These are phyloP conservation scores for Drosophila leonis DNA, from an alignment of 2,888 invertebrate genomes.

Conservation along the genomic window DNA sequence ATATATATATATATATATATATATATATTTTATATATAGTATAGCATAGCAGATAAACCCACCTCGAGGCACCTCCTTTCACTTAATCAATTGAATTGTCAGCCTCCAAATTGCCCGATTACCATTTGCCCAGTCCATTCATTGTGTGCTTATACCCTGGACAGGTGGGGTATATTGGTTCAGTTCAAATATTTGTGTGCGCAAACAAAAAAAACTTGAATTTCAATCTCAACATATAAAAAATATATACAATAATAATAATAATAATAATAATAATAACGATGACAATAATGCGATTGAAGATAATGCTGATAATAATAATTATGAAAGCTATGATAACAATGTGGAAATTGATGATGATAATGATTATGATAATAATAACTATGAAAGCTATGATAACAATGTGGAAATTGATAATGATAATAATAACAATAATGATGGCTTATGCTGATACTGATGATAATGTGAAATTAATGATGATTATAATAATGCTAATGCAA, in stretches of 20 bases:
- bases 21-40: slow-evolving; percentile 7
- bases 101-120: slow-evolving; percentile 61
- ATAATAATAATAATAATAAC: not conserved
- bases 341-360: not conserved
- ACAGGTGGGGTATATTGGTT: not conserved
- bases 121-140: slow-evolving; percentile 35
- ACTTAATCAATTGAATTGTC: slow-evolving; percentile 63
- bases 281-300: not conserved
- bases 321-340: too few species aligned
- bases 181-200: not conserved
- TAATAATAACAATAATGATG: not conserved
- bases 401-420: not conserved
- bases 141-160: slow-evolving; percentile 17
- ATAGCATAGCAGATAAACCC: slow-evolving; percentile 20
- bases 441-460: not conserved
- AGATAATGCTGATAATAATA: not conserved
- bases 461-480: not conserved
- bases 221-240: too few species aligned
- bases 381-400: too few species aligned
- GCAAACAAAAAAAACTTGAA: not conserved
- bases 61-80: slow-evolving; percentile 57
- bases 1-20: slow-evolving; percentile 14
- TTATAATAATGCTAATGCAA: not conserved
- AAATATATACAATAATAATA: too few species aligned
- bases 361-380: too few species aligned